Conservation (phyloP, 2,113 vertebrate genomes). For the Cisticola juncidis region DNA sequence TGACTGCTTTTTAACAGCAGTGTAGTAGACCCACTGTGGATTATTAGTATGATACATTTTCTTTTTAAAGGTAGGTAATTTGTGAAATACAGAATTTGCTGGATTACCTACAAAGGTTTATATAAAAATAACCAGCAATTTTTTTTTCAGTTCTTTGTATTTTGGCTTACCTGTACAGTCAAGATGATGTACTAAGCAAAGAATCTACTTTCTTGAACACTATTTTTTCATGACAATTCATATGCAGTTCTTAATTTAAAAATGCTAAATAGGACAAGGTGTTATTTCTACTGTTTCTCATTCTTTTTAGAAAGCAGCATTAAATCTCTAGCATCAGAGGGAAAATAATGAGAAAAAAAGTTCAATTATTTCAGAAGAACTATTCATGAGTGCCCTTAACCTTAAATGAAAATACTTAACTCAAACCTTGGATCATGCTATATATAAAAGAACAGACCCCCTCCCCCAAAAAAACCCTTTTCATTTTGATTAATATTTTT, state of each 20-base stretch:
- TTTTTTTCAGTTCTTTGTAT: not conserved
- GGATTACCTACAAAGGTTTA: not conserved
- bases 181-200: not conserved
- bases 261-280: not conserved
- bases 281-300: not conserved
- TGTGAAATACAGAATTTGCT: not conserved
- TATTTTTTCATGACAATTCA: not conserved
- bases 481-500: slow-evolving; percentile 15
- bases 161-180: not conserved
- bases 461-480: not conserved
- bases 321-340: not conserved
- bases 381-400: not conserved
- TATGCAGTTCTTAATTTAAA: not conserved
- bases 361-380: not conserved
- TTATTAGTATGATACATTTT: not conserved
- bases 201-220: not conserved
- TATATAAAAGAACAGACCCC: not conserved
- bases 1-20: not conserved
- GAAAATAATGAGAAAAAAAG: not conserved
- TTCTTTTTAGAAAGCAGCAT: not conserved
- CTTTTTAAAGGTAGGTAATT: not conserved
- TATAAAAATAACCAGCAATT: not conserved
- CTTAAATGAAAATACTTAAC: not conserved
- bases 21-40: not conserved
- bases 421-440: not conserved